Conservation (phyloP, 1,140 invertebrate species). For the Triops cancriformis region DNA sequence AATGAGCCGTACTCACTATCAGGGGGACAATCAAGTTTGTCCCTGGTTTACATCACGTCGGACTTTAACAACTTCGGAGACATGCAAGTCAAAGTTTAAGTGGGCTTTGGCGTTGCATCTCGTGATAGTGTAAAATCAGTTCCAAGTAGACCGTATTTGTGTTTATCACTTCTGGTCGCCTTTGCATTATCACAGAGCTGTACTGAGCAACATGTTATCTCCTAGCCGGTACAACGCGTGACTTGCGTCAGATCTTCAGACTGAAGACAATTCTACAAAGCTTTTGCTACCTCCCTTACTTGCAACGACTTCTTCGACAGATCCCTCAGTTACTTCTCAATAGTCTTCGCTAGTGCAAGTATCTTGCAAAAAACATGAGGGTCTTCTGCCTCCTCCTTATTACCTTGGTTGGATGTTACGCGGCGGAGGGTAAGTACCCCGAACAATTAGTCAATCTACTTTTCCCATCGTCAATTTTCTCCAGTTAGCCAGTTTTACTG, state of each 20-base stretch:
- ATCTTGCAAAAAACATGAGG: background rate
- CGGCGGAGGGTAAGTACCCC: background rate
- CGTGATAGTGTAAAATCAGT: background rate
- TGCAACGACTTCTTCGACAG: background rate
- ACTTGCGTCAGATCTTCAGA: background rate
- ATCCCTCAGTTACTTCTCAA: background rate
- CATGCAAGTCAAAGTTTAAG: background rate
- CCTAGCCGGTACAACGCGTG: background rate
- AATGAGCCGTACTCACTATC: background rate
- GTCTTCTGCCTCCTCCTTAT: background rate
- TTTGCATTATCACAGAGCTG: background rate
- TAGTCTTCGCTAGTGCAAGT: background rate
- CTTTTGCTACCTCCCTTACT: background rate
- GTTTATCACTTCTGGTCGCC: background rate
- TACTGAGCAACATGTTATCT: background rate
- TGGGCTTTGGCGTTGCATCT: background rate
- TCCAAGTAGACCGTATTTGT: background rate
- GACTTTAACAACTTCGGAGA: background rate
- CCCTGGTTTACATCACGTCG: conserved; percentile 9
- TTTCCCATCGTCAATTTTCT: background rate
- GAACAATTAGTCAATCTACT: background rate
- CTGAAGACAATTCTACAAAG: background rate
- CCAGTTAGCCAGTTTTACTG: background rate
- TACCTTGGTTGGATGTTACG: background rate
- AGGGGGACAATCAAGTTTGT: background rate